Conservation (phyloP, 2,797 vertebrate species). For the Pogonophryne albipinna region DNA sequence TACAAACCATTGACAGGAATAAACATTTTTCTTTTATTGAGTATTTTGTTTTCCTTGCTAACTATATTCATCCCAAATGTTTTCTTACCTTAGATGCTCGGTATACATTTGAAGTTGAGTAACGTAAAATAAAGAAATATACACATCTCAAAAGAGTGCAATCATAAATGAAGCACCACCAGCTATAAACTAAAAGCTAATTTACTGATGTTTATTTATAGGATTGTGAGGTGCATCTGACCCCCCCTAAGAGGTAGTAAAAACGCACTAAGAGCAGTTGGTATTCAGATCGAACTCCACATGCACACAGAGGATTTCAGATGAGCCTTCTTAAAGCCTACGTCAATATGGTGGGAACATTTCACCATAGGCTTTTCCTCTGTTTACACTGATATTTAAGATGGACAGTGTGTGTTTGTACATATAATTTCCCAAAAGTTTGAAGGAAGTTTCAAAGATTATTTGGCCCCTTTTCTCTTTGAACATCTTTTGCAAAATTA, state of each 20-base stretch:
- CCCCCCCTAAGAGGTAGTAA: not conserved
- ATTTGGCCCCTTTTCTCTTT: not conserved
- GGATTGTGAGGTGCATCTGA: not conserved
- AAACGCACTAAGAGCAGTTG: not conserved
- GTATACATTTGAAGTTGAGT: not conserved
- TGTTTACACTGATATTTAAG: not conserved
- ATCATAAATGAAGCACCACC: not conserved
- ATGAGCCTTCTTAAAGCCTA: not conserved
- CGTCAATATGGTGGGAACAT: not conserved
- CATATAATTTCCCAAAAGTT: no score
- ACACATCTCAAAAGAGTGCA: not conserved
- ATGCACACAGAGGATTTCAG: not conserved
- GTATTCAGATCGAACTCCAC: conserved; percentile 7
- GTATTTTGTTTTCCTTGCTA: not conserved
- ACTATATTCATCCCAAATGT: not conserved
- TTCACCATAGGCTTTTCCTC: no score
- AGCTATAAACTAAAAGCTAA: not conserved
- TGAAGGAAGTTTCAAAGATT: not conserved
- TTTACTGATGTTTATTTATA: not conserved
- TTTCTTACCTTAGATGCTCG: not conserved
- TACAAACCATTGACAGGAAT: conserved; percentile 13
- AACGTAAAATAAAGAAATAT: not conserved
- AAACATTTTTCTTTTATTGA: conserved; percentile 4
- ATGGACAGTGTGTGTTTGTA: not conserved
- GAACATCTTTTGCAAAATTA: not conserved